Evolutionary conservation across 2,888 invertebrate species (phyloP).

Genomic region (Gastrophysa polygoni): DNA sequence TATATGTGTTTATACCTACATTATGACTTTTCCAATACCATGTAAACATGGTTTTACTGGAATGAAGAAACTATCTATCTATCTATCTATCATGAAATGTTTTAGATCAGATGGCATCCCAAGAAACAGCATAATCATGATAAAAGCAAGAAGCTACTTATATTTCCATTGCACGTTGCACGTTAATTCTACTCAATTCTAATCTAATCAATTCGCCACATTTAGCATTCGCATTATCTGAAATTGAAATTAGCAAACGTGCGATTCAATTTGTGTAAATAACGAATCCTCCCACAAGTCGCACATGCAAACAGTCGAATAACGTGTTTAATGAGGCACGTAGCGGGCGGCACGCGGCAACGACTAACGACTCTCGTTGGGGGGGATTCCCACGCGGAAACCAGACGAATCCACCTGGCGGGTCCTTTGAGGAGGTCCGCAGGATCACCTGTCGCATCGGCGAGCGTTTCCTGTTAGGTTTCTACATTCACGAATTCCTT

Average conservation of each 20-base stretch:
- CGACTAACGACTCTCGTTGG: constrained; percentile 23
- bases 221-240: neutral
- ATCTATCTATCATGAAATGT: too few relatives aligned
- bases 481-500: neutral
- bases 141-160: too few relatives aligned
- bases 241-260: constrained; percentile 36
- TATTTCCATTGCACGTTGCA: too few relatives aligned
- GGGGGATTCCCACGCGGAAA: constrained; percentile 24
- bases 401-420: constrained; percentile 23
- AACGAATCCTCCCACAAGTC: constrained; percentile 40
- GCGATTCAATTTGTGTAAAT: constrained; percentile 44
- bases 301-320: constrained; percentile 33
- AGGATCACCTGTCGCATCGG: constrained; percentile 4
- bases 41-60: too few relatives aligned
- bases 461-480: neutral
- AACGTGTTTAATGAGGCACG: constrained; percentile 34
- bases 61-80: too few relatives aligned
- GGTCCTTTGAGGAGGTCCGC: constrained; percentile 20
- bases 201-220: neutral
- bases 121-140: too few relatives aligned
- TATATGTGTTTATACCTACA: too few relatives aligned
- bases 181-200: too few relatives aligned
- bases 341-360: constrained; percentile 33
- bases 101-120: too few relatives aligned
- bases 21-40: too few relatives aligned